A percentile compares a stretch with the other conserved stretches of the same genome.
These are phyloP conservation scores for Mactra quadrangularis DNA, from an alignment of 1,140 invertebrate species.

Conservation along the genomic window DNA sequence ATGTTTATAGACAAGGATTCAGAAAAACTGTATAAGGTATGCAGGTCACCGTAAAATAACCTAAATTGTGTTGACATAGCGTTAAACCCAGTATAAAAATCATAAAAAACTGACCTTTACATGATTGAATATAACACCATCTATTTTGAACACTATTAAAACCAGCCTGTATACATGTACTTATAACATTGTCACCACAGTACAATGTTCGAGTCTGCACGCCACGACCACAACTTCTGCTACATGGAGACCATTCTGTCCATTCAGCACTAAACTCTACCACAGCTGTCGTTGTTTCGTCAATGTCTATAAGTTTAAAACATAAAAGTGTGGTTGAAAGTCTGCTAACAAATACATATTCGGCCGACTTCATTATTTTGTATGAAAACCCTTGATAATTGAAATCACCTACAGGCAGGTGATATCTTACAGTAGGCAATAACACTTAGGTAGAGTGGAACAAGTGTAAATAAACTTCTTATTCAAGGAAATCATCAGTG, in stretches of 20 bases:
- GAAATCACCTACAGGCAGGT: too few species aligned
- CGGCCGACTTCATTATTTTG: neutral
- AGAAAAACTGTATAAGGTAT: too few species aligned
- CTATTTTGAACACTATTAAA: slow-evolving; percentile 27
- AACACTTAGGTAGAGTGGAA: neutral
- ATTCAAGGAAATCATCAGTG: too few species aligned
- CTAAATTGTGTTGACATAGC: too few species aligned
- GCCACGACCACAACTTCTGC: slow-evolving; percentile 90
- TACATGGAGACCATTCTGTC: slow-evolving; percentile 92
- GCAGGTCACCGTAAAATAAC: too few species aligned
- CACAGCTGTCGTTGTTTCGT: neutral
- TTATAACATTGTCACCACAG: slow-evolving; percentile 60
- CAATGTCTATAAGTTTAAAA: neutral
- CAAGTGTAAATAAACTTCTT: too few species aligned
- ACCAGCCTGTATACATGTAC: slow-evolving; percentile 23
- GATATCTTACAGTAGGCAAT: neutral
- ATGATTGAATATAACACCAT: slow-evolving; percentile 23
- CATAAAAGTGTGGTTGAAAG: neutral
- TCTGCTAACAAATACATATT: neutral
- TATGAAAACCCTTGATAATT: too few species aligned
- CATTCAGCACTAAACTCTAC: slow-evolving; percentile 76
- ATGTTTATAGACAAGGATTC: too few species aligned
- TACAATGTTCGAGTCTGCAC: slow-evolving; percentile 83
- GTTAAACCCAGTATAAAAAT: too few species aligned
- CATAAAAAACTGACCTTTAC: slow-evolving; percentile 33